These are phyloP conservation scores for Cheilosia scutellata DNA, from an alignment of 2,888 invertebrate genomes.

Conservation along the genomic window DNA sequence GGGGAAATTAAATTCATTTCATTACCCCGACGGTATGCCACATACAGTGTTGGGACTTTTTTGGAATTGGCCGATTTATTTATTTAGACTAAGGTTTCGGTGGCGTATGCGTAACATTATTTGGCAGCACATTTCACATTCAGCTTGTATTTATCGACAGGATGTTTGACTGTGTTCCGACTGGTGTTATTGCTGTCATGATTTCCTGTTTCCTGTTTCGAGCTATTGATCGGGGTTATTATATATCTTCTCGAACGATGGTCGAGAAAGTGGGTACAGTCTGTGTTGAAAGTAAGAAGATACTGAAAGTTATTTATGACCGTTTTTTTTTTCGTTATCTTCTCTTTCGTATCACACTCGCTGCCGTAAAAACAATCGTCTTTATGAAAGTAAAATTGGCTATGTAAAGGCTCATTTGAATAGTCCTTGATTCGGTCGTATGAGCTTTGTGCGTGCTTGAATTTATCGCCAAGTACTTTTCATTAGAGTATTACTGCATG, in stretches of 20 bases:
- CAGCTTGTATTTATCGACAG: conserved; percentile 22
- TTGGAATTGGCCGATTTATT: neutral
- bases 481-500: conserved; percentile 24
- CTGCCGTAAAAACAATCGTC: neutral
- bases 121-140: conserved; percentile 30
- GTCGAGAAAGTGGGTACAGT: neutral
- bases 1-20: conserved; percentile 69
- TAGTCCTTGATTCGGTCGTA: conserved; percentile 22
- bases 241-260: conserved; percentile 7
- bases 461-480: conserved; percentile 30
- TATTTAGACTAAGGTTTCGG: conserved; percentile 16
- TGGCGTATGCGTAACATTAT: conserved; percentile 68
- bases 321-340: too few species aligned
- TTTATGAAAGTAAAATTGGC: neutral
- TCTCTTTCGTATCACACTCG: neutral
- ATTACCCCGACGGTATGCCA: conserved; percentile 54
- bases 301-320: too few species aligned
- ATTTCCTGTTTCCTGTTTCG: conserved; percentile 8
- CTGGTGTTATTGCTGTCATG: conserved; percentile 18
- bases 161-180: conserved; percentile 31
- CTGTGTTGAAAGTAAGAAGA: conserved; percentile 5
- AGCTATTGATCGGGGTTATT: conserved; percentile 47
- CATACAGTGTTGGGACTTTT: conserved; percentile 35
- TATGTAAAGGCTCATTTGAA: conserved; percentile 45
- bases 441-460: conserved; percentile 13